Percentiles rank a stretch among this genome's conserved stretches.
phyloP scores from a whole-genome alignment of 2,888 invertebrate genomes.

The Drosophila pseudotakahashii region DNA sequence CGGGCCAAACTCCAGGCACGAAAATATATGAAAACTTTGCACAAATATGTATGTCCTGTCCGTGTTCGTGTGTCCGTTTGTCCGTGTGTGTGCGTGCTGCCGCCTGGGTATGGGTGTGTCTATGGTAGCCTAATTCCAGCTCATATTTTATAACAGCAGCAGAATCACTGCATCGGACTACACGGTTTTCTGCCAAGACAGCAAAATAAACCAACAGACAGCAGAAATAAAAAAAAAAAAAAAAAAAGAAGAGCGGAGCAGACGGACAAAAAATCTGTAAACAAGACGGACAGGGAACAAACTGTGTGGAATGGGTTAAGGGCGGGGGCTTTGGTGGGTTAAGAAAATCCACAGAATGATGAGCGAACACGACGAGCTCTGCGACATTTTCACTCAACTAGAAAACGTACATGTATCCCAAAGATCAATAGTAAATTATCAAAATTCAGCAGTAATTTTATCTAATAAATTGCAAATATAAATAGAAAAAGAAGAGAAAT shows the following conservation, averaged over 20 bases:
- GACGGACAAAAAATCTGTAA: slow-evolving; percentile 26
- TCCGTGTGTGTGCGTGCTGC: slow-evolving; percentile 35
- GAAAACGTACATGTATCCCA: not conserved
- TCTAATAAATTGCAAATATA: not conserved
- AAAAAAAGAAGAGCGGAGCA: not conserved
- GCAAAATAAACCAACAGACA: slow-evolving; percentile 32
- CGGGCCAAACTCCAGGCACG: slow-evolving; percentile 52
- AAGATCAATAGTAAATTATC: not conserved
- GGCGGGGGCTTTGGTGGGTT: not conserved
- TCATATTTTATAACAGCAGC: slow-evolving; percentile 77
- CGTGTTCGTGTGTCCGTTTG: slow-evolving; percentile 15
- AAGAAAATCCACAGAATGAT: slow-evolving; percentile 17
- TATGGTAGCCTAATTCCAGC: slow-evolving; percentile 63
- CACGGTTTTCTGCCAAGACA: slow-evolving; percentile 55
- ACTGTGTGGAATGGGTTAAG: slow-evolving; percentile 18
- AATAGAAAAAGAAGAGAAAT: not conserved
- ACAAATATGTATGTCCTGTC: slow-evolving; percentile 51
- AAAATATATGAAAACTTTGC: slow-evolving; percentile 66
- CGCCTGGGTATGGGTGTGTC: slow-evolving; percentile 36
- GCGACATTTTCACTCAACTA: not conserved
- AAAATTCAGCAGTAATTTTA: too few species aligned
- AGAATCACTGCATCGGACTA: slow-evolving; percentile 75
- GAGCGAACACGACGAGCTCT: not conserved
- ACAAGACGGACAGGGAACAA: slow-evolving; percentile 47
- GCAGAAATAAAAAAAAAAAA: slow-evolving; percentile 11